Evolutionary conservation across 2,113 vertebrate species (phyloP).

Genomic region (Perca flavescens): DNA sequence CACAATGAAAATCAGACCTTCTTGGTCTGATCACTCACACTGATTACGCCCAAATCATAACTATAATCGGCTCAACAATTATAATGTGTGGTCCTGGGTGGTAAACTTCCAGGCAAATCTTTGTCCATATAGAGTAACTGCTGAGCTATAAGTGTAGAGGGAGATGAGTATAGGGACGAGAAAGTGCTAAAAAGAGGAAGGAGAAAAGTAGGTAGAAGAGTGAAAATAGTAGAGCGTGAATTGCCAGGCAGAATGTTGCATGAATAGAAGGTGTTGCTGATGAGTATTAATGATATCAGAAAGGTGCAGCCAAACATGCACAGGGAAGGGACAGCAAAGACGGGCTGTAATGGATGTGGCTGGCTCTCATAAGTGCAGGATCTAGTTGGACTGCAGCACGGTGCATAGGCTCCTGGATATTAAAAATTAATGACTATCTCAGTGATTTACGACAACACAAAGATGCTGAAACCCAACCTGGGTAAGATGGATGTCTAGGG

Average conservation of each 20-base stretch:
- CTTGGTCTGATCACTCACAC: neutral
- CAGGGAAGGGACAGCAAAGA: constrained; percentile 50
- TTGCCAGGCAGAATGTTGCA: constrained; percentile 58
- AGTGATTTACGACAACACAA: constrained; percentile 81
- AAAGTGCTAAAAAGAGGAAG: constrained; percentile 23
- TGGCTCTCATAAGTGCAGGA: constrained; percentile 42
- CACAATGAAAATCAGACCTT: neutral
- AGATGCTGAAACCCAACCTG: constrained; percentile 69
- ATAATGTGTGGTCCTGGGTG: neutral
- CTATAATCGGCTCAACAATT: neutral
- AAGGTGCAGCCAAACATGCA: constrained; percentile 71
- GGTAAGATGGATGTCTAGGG: constrained; percentile 71
- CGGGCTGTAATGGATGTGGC: constrained; percentile 72
- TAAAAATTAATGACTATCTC: constrained; percentile 82
- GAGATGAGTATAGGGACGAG: constrained; percentile 16
- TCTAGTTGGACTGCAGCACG: constrained; percentile 54
- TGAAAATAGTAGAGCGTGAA: constrained; percentile 57
- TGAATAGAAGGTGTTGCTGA: constrained; percentile 67
- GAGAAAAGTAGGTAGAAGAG: constrained; percentile 37
- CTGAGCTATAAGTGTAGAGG: neutral
- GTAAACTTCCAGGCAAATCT: neutral
- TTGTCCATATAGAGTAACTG: neutral
- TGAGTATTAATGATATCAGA: constrained; percentile 79
- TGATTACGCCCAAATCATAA: neutral
- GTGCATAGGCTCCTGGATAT: constrained; percentile 68